Evolutionary conservation across 2,113 vertebrate genomes (phyloP), one percentile per base, ranked within the genome.

Genomic region (Aegypius monachus): DNA sequence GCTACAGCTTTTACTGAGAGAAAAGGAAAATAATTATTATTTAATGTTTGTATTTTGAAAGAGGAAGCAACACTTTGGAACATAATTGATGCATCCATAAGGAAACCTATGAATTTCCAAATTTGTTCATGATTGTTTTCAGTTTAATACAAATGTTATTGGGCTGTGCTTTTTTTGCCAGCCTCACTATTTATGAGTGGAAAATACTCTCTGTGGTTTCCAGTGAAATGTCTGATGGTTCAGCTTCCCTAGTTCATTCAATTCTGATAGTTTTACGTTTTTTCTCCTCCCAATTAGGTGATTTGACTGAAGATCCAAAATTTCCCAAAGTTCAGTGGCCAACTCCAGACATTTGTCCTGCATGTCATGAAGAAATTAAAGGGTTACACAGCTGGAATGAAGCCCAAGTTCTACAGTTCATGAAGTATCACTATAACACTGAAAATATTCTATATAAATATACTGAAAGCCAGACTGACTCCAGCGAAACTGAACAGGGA

Each of bases 251-350:
- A 9, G 1, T 8, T 34, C 18, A 0, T 58, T 61, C 50, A 3
- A 16, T 70, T 55, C 47, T 29, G 43, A 22, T n/a, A 1, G 10
- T 74, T 58, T 43, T 42, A 2, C 6, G 34, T 19, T 25, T 81
- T 38, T 50, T 50, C 23, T 59, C 50, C 21, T 81, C 93, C 56
- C n/a, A 12, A n/a, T 58, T 70, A 99, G 99, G 99, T 10, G 98
- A 99, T 16, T 97, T 98, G 58, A 99, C 99, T 4, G 99, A 99
- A 73, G 99, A 99, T 93, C 99, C 99, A 7, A 98, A 95, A 93
- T 99, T 99, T 81, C 99, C 99, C 7, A 99, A 99, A 96, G 98
- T 98, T 2, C 98, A 98, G 4, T 99, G 99, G 99, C 99, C 99
- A 3, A 98, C 98, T 62, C 98, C 99, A 11, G 98, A 99, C 52